Conservation (phyloP, 2,113 vertebrate species). For the Sterrhoptilus dennistouni region DNA sequence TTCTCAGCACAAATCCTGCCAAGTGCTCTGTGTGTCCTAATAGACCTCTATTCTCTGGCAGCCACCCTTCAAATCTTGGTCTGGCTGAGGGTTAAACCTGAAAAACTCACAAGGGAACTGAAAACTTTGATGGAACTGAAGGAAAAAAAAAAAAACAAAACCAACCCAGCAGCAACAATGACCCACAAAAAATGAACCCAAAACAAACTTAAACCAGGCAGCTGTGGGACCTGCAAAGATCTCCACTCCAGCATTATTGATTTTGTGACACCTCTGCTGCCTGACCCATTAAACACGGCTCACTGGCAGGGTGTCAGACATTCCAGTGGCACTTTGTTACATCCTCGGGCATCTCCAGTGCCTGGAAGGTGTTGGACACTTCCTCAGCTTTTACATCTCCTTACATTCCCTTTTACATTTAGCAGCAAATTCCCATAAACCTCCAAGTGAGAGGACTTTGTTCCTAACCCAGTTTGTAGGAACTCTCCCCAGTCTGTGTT, state of each 20-base stretch:
- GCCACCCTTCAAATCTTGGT: background rate
- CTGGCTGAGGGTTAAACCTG: background rate
- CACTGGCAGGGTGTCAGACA: constrained; percentile 43
- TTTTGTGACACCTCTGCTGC: constrained; percentile 34
- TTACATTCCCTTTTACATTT: background rate
- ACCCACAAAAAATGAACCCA: background rate
- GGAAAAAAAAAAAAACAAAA: rapidly evolving
- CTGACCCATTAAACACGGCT: constrained; percentile 66
- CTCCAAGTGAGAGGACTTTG: background rate
- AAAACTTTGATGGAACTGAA: background rate
- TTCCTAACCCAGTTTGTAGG: background rate
- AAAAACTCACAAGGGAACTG: background rate
- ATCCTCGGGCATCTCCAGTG: background rate
- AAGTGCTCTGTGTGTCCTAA: background rate
- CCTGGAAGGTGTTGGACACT: background rate
- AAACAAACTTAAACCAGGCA: rapidly evolving
- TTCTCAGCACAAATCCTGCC: background rate
- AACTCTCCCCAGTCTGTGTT: background rate
- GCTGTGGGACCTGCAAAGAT: background rate
- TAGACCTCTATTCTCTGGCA: background rate
- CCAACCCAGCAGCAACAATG: background rate
- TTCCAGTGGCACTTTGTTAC: background rate
- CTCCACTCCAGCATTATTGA: constrained; percentile 48
- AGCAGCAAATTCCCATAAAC: background rate
- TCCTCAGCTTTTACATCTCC: background rate